phyloP scores from a whole-genome alignment of 2,797 vertebrate species.

The Micropoecilia bifurca region DNA sequence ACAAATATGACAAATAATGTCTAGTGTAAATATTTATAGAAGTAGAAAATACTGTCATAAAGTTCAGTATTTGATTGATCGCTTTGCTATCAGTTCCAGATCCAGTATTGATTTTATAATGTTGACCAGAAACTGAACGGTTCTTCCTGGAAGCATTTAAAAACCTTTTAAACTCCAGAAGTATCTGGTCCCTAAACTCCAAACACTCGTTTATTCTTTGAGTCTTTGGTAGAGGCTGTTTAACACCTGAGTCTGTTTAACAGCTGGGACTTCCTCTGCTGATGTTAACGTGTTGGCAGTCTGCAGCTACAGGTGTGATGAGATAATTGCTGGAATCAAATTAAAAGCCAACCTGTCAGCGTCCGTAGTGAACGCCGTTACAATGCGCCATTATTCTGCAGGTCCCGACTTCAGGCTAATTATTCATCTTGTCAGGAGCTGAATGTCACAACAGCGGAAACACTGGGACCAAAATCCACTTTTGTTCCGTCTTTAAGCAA shows the following conservation, averaged over 20 bases:
- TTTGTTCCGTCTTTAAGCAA: slow-evolving; percentile 7
- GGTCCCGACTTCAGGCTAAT: slow-evolving; percentile 25
- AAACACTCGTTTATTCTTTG: background rate
- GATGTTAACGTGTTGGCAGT: slow-evolving; percentile 16
- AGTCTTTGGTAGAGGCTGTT: slow-evolving; percentile 21
- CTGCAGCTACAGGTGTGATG: slow-evolving; percentile 10
- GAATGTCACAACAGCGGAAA: slow-evolving; percentile 4
- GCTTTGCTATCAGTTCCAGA: too few relatives aligned
- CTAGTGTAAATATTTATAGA: background rate
- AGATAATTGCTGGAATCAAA: slow-evolving; percentile 39
- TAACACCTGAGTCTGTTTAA: slow-evolving; percentile 19
- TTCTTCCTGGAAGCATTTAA: background rate
- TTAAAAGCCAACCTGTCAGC: slow-evolving; percentile 34
- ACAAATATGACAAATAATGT: background rate
- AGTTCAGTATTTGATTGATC: background rate
- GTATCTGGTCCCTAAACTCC: background rate
- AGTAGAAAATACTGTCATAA: background rate
- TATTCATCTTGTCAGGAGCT: slow-evolving; percentile 27
- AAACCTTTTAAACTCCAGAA: background rate
- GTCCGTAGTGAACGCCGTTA: slow-evolving; percentile 11
- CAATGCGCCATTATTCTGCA: slow-evolving; percentile 26
- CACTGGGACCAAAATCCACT: slow-evolving; percentile 9
- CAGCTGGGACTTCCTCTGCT: slow-evolving; percentile 14
- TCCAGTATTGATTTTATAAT: too few relatives aligned
- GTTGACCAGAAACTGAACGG: too few relatives aligned